Evolutionary conservation across 2,797 vertebrate genomes (phyloP), one percentile per base, ranked within the genome.

Genomic region (Forpus xanthops): DNA sequence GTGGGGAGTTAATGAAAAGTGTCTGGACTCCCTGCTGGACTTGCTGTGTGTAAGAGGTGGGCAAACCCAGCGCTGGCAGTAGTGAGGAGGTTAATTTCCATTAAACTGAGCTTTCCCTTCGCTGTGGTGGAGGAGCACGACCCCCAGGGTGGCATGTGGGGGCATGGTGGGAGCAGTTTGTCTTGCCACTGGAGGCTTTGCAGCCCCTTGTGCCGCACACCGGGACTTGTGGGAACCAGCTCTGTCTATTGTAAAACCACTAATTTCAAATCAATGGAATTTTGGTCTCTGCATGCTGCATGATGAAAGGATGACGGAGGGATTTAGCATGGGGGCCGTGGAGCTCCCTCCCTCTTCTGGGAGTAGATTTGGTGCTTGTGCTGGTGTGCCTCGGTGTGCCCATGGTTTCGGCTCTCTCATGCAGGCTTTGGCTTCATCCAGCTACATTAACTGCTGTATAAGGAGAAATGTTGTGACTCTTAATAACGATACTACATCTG

Each of bases 391-490:
- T 0, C 15, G 39, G 33, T 21, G 56, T 28, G 56, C 21, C 47
- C 30, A 1, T 1, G 5, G 15, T 17, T 4, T 53, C 0, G 0
- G 6, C 66, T 52, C 4, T 44, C 25, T 33, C 8, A 2, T 0
- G 0, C 2, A 6, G 30, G 52, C 28, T 9, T 37, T n/a, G 58
- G 55, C 64, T 72, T 64, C 31, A 20, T 61, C 52, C 66, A 33
- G 19, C 9, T 7, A 4, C 33, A 4, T 53, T 15, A 66, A 15
- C n/a, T 50, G 39, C 15, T 33, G 39, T 17, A 9, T 6, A 30
- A 41, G 45, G n/a, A 50, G 67, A 79, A 79, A 31, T 1, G 4
- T 41, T 15, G 27, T 35, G n/a, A 37, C 17, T 64, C 31, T 31
- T 25, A 7, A 24, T 74, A 42, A 39, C 0, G 1, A 7, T 53